Conservation (phyloP, 2,797 vertebrate species). For the Poliocrania exsul region DNA sequence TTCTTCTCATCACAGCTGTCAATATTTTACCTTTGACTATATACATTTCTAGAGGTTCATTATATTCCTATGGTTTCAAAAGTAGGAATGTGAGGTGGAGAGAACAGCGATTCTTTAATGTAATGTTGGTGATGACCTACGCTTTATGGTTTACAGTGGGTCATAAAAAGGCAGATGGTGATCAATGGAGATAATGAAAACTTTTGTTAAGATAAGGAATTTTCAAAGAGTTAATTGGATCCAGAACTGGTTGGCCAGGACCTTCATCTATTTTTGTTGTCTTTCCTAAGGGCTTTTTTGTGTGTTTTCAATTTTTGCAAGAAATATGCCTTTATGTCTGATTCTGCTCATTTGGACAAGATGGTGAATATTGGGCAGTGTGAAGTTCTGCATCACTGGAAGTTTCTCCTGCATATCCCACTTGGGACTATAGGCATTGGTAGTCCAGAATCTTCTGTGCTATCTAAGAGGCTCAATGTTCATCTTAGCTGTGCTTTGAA, state of each 20-base stretch:
- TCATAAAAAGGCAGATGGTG: not conserved
- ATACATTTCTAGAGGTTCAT: not conserved
- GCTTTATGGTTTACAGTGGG: not conserved
- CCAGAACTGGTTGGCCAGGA: not conserved
- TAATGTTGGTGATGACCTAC: not conserved
- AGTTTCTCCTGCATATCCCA: not conserved
- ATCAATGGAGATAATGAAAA: not conserved
- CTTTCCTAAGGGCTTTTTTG: not conserved
- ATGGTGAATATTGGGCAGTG: not conserved
- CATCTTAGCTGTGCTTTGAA: not conserved
- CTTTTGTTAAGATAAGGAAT: not conserved
- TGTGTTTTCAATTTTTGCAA: not conserved
- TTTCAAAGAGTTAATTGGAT: not conserved
- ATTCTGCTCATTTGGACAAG: not conserved
- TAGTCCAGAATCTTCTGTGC: not conserved
- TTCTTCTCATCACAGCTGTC: conserved; percentile 37
- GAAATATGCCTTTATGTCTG: not conserved
- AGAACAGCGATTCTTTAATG: conserved; percentile 7
- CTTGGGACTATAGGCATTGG: not conserved
- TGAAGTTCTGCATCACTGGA: not conserved
- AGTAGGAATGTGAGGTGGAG: not conserved
- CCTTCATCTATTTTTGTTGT: not conserved
- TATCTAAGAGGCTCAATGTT: not conserved
- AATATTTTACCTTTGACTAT: conserved; percentile 14
- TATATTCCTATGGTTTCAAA: conserved; percentile 26